phyloP scores from a whole-genome alignment of 2,888 invertebrate genomes.

The Boloria selene region DNA sequence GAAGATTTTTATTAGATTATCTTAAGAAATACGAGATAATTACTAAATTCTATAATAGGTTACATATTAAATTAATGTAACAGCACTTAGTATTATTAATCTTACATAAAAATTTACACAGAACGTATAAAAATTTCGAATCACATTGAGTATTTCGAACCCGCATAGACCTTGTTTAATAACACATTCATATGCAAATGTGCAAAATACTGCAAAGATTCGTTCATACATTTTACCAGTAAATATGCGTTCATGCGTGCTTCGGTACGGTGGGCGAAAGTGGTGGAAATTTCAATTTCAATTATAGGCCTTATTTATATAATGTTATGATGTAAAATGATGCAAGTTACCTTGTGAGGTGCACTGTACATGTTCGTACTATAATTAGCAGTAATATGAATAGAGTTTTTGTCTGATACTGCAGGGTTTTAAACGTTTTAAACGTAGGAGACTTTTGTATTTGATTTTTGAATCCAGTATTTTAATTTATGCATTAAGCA shows the following conservation, averaged over 20 bases:
- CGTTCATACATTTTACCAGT: slow-evolving; percentile 65
- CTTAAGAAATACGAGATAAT: too few relatives aligned
- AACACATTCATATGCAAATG: slow-evolving; percentile 81
- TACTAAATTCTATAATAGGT: too few relatives aligned
- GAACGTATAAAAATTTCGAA: slow-evolving; percentile 46
- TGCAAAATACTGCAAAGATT: slow-evolving; percentile 73
- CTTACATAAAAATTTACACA: slow-evolving; percentile 9
- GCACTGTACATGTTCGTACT: slow-evolving; percentile 58
- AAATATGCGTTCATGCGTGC: slow-evolving; percentile 75
- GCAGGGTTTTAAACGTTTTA: slow-evolving; percentile 48
- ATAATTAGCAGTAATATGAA: slow-evolving; percentile 74
- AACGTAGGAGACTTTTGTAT: slow-evolving; percentile 35
- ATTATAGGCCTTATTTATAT: slow-evolving; percentile 25
- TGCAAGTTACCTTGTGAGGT: neutral
- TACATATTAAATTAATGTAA: too few relatives aligned
- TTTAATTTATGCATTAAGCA: slow-evolving; percentile 30
- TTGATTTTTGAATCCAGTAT: slow-evolving; percentile 28
- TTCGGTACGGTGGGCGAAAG: slow-evolving; percentile 46
- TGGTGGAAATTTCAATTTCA: neutral
- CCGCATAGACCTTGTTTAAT: slow-evolving; percentile 68
- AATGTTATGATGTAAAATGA: neutral
- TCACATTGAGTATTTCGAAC: slow-evolving; percentile 57
- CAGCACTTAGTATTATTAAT: neutral
- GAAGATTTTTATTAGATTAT: too few relatives aligned
- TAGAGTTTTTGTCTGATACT: slow-evolving; percentile 62